A percentile compares a stretch with the other conserved stretches of the same genome.
Conservation (phyloP, 2,888 invertebrate genomes). For the Stenolophus ochropezus region DNA sequence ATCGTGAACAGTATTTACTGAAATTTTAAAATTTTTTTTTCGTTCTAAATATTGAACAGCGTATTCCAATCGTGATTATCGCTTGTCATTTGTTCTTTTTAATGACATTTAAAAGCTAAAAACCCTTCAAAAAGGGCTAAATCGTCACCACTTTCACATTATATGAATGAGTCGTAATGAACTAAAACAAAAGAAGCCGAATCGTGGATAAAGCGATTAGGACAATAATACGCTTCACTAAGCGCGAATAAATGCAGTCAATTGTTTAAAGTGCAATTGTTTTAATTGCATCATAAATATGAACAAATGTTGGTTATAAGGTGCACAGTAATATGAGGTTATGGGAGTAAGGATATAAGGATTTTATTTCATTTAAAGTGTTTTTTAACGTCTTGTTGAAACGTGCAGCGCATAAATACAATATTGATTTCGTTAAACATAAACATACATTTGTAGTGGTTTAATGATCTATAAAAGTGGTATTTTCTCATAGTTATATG, state of each 20-base stretch:
- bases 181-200: not conserved
- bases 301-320: not conserved
- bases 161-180: not conserved
- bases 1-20: too few relatives aligned
- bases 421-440: constrained; percentile 12
- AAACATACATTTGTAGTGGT: not conserved
- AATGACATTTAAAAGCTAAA: not conserved
- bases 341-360: not conserved
- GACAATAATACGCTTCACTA: not conserved
- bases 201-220: not conserved
- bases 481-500: not conserved
- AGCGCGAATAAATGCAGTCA: not conserved
- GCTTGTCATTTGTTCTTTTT: not conserved
- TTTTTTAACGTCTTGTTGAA: not conserved
- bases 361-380: constrained; percentile 22
- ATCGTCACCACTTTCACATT: not conserved
- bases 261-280: not conserved
- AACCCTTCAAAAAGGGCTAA: not conserved
- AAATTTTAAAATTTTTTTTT: too few relatives aligned
- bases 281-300: not conserved
- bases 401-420: not conserved
- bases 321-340: not conserved
- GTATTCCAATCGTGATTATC: too few relatives aligned
- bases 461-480: not conserved
- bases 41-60: too few relatives aligned